Evolutionary conservation across 2,113 vertebrate genomes (phyloP), one percentile per base, ranked within the genome.

Genomic region (Pristiophorus japonicus): DNA sequence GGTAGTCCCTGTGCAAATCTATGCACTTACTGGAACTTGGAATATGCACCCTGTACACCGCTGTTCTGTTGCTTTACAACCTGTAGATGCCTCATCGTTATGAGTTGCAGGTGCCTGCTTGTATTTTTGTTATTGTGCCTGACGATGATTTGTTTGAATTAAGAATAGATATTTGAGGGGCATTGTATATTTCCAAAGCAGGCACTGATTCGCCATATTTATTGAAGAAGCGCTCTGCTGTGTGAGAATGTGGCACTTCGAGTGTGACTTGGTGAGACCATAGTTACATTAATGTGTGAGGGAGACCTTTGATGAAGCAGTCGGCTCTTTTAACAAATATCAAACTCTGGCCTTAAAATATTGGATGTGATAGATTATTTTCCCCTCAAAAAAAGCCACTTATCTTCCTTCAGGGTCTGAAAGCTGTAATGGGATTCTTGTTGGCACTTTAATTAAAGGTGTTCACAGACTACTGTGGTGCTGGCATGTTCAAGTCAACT

Each of bases 381-480:
- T 38, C n/a, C 0, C 42, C 0, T 65, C 2, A 55, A 16, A n/a
- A 30, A 90, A 59, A 34, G 5, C 34, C 34, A 59, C 12, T 2
- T 6, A 47, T 75, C 42, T 63, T 92, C n/a, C 62, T 92, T 92
- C 59, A 63, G 59, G 88, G 85, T 12, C 47, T 34, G 85, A 92
- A 92, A 92, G 34, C 59, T 63, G n/a, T 63, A 63, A 92, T 92
- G 34, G 59, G 59, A 92, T 92, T 63, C 55, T 14, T 63, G 24
- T 7, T n/a, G n/a, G 88, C 34, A 92, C 34, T 20, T 92, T 92
- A 92, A 92, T 63, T 92, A 63, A 92, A 63, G 59, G 88, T 38
- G n/a, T 62, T 91, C 87, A n/a, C 51, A 62, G 51, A 14, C 55
- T 91, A n/a, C 34, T 62, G n/a, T n/a, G n/a, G n/a, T n/a, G 59